Conservation (phyloP, 2,888 invertebrate species). For the Heliconius sara region DNA sequence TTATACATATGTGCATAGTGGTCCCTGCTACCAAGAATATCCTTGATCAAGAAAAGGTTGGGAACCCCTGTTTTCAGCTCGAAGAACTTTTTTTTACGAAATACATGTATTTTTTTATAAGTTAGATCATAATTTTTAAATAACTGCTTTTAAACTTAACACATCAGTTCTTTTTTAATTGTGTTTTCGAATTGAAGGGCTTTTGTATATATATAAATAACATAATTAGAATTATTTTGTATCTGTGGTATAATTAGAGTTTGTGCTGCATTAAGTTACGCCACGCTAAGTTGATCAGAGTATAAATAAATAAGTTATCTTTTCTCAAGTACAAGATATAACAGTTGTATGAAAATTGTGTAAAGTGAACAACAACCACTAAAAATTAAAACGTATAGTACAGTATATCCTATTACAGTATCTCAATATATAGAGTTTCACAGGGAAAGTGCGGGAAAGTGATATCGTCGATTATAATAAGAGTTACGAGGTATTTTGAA, state of each 20-base stretch:
- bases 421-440: background rate
- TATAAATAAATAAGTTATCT: background rate
- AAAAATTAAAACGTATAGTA: background rate
- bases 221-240: background rate
- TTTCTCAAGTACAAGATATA: background rate
- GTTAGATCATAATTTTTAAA: background rate
- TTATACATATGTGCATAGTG: too few species aligned
- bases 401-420: background rate
- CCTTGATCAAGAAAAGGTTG: too few species aligned
- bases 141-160: too few species aligned
- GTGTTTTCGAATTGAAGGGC: background rate
- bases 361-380: background rate
- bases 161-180: too few species aligned
- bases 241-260: background rate
- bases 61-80: too few species aligned
- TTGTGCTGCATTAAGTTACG: background rate
- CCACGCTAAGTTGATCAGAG: background rate
- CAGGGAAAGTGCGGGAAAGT: background rate
- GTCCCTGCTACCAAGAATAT: too few species aligned
- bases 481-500: background rate
- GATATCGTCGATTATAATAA: background rate
- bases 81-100: constrained; percentile 33
- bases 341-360: background rate
- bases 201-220: background rate
- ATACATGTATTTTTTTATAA: background rate